These are phyloP conservation scores for Oophaga sylvatica DNA, from an alignment of 2,797 vertebrate species.

Conservation along the genomic window DNA sequence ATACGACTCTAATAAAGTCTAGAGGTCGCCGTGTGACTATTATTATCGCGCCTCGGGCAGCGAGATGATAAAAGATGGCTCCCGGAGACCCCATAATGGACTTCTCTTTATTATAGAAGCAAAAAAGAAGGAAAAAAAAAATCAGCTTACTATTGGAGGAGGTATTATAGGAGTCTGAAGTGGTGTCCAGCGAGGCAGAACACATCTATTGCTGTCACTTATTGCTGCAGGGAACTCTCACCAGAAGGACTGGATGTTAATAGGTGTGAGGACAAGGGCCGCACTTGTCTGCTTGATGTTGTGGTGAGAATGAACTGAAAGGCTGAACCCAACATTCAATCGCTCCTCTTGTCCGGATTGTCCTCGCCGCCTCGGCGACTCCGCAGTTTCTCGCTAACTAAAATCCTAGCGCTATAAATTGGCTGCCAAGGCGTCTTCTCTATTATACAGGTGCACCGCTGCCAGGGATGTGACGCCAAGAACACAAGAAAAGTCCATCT, in stretches of 20 bases:
- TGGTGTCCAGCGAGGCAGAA: constrained; percentile 28
- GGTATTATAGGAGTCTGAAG: constrained; percentile 29
- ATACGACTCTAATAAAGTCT: constrained; percentile 29
- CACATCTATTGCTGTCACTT: constrained; percentile 53
- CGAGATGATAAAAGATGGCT: constrained; percentile 23
- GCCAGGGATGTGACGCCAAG: not conserved
- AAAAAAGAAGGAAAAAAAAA: not conserved
- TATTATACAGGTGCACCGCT: constrained; percentile 20
- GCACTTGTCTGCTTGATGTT: constrained; percentile 63
- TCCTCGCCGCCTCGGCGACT: not conserved
- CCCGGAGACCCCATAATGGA: not conserved
- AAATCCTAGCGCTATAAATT: constrained; percentile 16
- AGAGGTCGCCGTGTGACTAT: constrained; percentile 6
- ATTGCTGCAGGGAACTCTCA: constrained; percentile 59
- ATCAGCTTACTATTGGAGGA: constrained; percentile 29
- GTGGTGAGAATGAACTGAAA: constrained; percentile 68
- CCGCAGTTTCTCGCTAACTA: constrained; percentile 30
- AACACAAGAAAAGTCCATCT: constrained; percentile 17
- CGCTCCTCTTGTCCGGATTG: constrained; percentile 47
- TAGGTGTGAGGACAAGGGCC: constrained; percentile 70
- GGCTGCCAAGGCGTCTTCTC: not conserved
- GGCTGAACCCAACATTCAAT: constrained; percentile 61
- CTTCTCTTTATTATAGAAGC: constrained; percentile 25
- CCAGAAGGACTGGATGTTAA: constrained; percentile 64
- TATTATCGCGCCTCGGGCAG: constrained; percentile 16